Percentiles rank a stretch among this genome's conserved stretches.
These are phyloP conservation scores for Podarcis lilfordi DNA, from an alignment of 2,797 vertebrate species.

Conservation along the genomic window DNA sequence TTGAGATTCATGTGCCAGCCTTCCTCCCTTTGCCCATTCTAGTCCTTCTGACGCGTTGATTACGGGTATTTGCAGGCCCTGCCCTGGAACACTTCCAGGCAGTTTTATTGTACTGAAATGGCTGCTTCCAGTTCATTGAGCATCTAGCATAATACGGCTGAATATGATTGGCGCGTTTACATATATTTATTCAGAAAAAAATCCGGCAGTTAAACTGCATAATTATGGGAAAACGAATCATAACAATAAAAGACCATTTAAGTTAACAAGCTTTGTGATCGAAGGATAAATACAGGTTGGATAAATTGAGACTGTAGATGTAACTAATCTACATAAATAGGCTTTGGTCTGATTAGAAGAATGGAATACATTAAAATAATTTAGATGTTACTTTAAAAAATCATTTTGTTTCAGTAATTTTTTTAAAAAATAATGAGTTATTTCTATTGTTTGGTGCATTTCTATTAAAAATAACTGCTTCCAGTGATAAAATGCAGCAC, in stretches of 20 bases:
- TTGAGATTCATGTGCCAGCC: constrained; percentile 74
- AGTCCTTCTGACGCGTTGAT: constrained; percentile 70
- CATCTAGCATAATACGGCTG: constrained; percentile 80
- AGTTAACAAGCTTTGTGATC: constrained; percentile 83
- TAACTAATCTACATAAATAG: constrained; percentile 81
- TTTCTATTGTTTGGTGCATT: constrained; percentile 51
- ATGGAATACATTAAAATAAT: constrained; percentile 77
- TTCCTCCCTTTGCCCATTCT: constrained; percentile 77
- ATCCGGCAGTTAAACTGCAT: constrained; percentile 73
- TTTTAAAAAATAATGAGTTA: constrained; percentile 12
- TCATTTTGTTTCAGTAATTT: constrained; percentile 51
- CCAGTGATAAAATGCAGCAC: not conserved
- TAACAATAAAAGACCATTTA: constrained; percentile 83
- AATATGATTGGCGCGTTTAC: constrained; percentile 75
- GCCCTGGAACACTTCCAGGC: constrained; percentile 73
- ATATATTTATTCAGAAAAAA: constrained; percentile 77
- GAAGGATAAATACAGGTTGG: constrained; percentile 82
- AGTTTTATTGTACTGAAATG: constrained; percentile 85
- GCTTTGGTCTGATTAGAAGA: constrained; percentile 74
- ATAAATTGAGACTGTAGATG: constrained; percentile 77
- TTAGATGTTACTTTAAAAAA: constrained; percentile 54
- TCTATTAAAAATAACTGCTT: constrained; percentile 46
- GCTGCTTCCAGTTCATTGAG: constrained; percentile 84
- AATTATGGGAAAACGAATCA: constrained; percentile 81
- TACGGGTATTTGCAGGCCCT: constrained; percentile 67